Conservation (phyloP, 2,797 vertebrate genomes). For the Amblyopsis hoosieri region DNA sequence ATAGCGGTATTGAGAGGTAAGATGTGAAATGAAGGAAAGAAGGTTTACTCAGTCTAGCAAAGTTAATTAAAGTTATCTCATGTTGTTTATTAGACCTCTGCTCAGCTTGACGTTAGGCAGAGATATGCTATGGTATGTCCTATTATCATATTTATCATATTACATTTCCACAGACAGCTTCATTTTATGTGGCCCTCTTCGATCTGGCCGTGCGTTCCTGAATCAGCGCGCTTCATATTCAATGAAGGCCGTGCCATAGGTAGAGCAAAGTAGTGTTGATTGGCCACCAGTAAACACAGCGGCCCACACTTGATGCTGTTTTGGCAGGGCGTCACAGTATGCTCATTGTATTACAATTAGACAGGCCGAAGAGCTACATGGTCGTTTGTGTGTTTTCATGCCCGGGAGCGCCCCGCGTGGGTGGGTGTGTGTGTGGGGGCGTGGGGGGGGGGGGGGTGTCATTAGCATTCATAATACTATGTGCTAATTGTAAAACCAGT, state of each 20-base stretch:
- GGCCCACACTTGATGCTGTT: constrained; percentile 23
- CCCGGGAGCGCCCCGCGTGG: too few species aligned
- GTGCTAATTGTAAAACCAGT: neutral
- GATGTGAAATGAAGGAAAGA: neutral
- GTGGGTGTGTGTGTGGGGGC: too few species aligned
- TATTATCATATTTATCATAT: constrained; percentile 47
- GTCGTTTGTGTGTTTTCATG: too few species aligned
- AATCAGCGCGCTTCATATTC: constrained; percentile 65
- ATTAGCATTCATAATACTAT: neutral
- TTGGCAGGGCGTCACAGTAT: constrained; percentile 36
- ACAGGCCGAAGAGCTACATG: constrained; percentile 20
- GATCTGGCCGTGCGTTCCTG: constrained; percentile 42
- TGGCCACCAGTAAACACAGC: constrained; percentile 35
- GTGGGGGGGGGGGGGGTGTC: too few species aligned
- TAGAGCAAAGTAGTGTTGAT: constrained; percentile 55
- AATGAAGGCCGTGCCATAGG: constrained; percentile 51
- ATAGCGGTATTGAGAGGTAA: neutral
- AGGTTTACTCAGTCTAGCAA: too few species aligned
- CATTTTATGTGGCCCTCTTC: constrained; percentile 42
- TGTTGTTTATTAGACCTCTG: too few species aligned
- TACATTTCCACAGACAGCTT: constrained; percentile 28
- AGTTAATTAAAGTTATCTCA: too few species aligned
- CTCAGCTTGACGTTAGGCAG: too few species aligned
- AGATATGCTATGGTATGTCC: neutral
- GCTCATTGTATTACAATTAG: constrained; percentile 32